Conservation (phyloP, 2,113 vertebrate species). For the Daphoenositta chrysoptera region DNA sequence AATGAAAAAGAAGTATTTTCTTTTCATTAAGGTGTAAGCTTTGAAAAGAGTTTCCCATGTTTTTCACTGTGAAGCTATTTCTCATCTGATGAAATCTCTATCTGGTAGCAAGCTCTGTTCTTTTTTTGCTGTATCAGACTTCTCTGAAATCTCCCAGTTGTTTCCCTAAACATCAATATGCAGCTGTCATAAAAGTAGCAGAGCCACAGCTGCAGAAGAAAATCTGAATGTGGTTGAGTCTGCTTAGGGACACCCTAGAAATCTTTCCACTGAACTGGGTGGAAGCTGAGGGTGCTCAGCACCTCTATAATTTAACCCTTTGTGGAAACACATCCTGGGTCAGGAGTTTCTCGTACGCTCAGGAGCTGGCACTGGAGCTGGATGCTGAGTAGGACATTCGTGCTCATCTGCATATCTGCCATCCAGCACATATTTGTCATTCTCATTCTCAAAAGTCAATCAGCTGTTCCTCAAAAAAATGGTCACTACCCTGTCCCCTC, state of each 20-base stretch:
- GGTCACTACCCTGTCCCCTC: not conserved
- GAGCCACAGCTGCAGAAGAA: not conserved
- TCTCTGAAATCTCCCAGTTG: not conserved
- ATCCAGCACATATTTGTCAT: slow-evolving; percentile 43
- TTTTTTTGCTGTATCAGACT: not conserved
- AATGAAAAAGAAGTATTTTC: not conserved
- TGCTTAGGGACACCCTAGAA: not conserved
- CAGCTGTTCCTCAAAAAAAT: not conserved
- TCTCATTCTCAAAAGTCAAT: slow-evolving; percentile 44
- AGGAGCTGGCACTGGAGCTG: not conserved
- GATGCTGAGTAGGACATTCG: slow-evolving; percentile 19
- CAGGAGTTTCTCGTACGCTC: not conserved
- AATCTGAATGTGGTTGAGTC: not conserved
- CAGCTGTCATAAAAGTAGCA: not conserved
- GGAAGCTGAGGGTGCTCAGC: not conserved
- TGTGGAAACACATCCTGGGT: not conserved
- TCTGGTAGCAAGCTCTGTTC: not conserved
- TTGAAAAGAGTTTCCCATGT: not conserved
- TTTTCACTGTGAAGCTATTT: not conserved
- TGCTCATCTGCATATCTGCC: slow-evolving; percentile 49
- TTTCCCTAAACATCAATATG: not conserved
- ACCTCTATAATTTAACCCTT: not conserved
- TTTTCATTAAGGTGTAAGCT: not conserved
- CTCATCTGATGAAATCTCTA: not conserved
- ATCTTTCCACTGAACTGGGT: not conserved